A percentile compares a stretch with the other conserved stretches of the same genome.
Conservation (phyloP, 2,888 invertebrate species). For the Sminthurides aquaticus region DNA sequence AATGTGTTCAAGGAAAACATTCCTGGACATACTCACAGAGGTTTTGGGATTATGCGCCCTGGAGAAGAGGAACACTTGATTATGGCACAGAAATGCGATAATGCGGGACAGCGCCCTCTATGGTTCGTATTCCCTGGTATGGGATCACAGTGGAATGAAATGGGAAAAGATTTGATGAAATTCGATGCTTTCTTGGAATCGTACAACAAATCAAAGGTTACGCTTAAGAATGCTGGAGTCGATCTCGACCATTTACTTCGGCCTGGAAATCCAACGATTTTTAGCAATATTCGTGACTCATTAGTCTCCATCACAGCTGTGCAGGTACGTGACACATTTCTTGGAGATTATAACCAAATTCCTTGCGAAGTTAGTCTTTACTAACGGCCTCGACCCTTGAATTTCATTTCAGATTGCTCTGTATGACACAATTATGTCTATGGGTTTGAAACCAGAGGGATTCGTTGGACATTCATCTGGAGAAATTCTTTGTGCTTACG, state of each 20-base stretch:
- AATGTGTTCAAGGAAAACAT: slow-evolving; percentile 22
- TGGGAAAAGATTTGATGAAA: slow-evolving; percentile 78
- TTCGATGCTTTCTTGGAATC: slow-evolving; percentile 60
- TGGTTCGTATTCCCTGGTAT: slow-evolving; percentile 96
- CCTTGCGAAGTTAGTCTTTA: too few species aligned
- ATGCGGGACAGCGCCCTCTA: slow-evolving; percentile 53
- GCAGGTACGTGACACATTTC: slow-evolving; percentile 45
- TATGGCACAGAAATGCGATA: slow-evolving; percentile 3
- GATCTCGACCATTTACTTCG: slow-evolving; percentile 67
- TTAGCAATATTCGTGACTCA: slow-evolving; percentile 72
- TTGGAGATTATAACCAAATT: not conserved
- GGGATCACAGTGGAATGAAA: slow-evolving; percentile 96
- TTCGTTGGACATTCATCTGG: slow-evolving; percentile 94
- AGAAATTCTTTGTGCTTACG: slow-evolving; percentile 89
- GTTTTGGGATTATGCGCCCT: slow-evolving; percentile 2
- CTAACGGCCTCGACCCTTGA: too few species aligned
- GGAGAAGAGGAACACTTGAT: slow-evolving; percentile 13
- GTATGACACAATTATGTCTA: slow-evolving; percentile 68
- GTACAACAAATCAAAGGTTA: slow-evolving; percentile 55
- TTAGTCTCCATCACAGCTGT: slow-evolving; percentile 59
- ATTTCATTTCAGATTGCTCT: slow-evolving; percentile 61
- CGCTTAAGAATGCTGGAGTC: slow-evolving; percentile 68
- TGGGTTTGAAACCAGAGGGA: slow-evolving; percentile 80
- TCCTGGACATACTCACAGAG: slow-evolving; percentile 15
- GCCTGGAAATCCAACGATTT: slow-evolving; percentile 55